A percentile compares a stretch with the other conserved stretches of the same genome.
phyloP scores from a whole-genome alignment of 2,888 invertebrate genomes.

The Disparrhopalites patrizii region DNA sequence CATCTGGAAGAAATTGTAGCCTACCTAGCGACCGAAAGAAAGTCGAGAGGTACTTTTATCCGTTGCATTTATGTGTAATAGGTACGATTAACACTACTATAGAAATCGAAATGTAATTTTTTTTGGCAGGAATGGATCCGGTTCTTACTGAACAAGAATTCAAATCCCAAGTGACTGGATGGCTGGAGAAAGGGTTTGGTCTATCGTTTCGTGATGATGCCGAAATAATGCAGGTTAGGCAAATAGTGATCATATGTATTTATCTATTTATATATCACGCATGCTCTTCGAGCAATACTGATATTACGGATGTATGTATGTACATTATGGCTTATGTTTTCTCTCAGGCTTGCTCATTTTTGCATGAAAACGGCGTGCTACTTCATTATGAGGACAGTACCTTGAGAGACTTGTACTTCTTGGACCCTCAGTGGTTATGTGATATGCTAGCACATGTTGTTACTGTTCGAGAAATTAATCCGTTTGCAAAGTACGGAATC shows the following conservation, averaged over 20 bases:
- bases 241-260: too few species aligned
- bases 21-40: slow-evolving; percentile 68
- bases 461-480: slow-evolving; percentile 88
- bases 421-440: slow-evolving; percentile 98
- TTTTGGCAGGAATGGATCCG: slow-evolving; percentile 63
- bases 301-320: background rate
- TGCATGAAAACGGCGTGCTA: slow-evolving; percentile 95
- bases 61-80: background rate
- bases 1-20: slow-evolving; percentile 89
- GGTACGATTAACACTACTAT: background rate
- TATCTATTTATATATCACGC: too few species aligned
- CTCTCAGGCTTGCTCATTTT: slow-evolving; percentile 85
- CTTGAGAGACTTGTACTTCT: slow-evolving; percentile 87
- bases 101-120: background rate
- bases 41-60: slow-evolving; percentile 17
- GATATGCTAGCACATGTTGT: slow-evolving; percentile 96
- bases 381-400: slow-evolving; percentile 93
- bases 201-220: slow-evolving; percentile 46
- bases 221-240: slow-evolving; percentile 47
- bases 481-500: slow-evolving; percentile 84
- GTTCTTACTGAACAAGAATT: slow-evolving; percentile 80
- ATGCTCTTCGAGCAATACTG: background rate
- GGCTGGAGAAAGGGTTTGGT: slow-evolving; percentile 47
- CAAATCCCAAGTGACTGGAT: slow-evolving; percentile 52
- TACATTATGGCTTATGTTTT: background rate